A percentile compares a stretch with the other conserved stretches of the same genome.
Evolutionary conservation across 2,113 vertebrate genomes (phyloP).

Genomic region (Corythaeola cristata): DNA sequence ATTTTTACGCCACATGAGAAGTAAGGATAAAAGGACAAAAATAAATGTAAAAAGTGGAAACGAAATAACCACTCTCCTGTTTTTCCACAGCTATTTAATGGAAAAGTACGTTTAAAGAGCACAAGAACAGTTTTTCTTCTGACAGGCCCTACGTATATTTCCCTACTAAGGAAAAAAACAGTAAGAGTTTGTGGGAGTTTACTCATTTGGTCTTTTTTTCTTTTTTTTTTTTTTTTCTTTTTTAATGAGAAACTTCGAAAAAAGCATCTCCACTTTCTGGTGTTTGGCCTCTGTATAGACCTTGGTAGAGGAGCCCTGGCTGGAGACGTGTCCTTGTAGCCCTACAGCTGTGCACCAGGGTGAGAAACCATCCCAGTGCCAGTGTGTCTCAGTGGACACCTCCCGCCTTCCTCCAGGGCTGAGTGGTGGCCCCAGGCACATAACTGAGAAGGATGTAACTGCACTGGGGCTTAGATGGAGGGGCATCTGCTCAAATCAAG

Average conservation of each 20-base stretch:
- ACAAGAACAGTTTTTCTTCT: not conserved
- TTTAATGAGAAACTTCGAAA: not conserved
- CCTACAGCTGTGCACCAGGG: not conserved
- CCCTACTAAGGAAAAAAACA: not conserved
- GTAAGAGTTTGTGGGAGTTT: not conserved
- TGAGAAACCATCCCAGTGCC: not conserved
- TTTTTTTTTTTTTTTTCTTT: not conserved
- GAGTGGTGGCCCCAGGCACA: not conserved
- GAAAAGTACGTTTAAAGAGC: not conserved
- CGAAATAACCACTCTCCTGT: not conserved
- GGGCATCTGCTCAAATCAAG: not conserved
- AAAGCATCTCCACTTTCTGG: not conserved
- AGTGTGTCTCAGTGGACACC: rapidly evolving
- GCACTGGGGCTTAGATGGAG: not conserved
- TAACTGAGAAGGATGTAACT: not conserved
- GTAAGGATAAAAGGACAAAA: not conserved
- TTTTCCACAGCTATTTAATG: not conserved
- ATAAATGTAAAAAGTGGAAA: not conserved
- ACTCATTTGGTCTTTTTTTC: not conserved
- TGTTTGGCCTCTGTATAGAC: not conserved
- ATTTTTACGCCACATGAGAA: not conserved
- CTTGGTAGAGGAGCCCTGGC: not conserved
- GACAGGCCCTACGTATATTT: not conserved
- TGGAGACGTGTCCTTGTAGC: rapidly evolving
- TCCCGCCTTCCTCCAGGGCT: not conserved